These are phyloP conservation scores for Drosophila bocqueti DNA, from an alignment of 1,140 invertebrate genomes.

Conservation along the genomic window DNA sequence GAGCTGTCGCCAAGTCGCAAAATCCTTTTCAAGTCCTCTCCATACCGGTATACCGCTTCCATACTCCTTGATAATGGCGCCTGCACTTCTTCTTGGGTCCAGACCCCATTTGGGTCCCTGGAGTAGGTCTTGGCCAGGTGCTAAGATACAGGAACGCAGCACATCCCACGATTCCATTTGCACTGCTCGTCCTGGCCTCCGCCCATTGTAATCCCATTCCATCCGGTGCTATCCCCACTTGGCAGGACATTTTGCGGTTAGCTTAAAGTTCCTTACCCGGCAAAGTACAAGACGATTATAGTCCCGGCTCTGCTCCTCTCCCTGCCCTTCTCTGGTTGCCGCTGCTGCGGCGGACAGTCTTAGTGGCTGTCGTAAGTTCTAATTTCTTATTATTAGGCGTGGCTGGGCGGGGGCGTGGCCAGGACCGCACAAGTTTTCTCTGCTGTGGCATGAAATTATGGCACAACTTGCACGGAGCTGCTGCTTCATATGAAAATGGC, in stretches of 20 bases:
- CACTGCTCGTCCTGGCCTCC: not conserved
- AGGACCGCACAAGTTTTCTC: conserved; percentile 76
- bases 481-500: conserved; percentile 78
- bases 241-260: conserved; percentile 66
- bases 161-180: conserved; percentile 37
- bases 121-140: conserved; percentile 30
- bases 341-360: conserved; percentile 73
- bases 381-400: conserved; percentile 83
- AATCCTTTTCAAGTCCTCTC: not conserved
- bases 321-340: not conserved
- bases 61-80: not conserved
- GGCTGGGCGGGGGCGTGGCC: conserved; percentile 30
- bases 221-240: conserved; percentile 33
- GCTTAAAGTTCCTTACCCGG: conserved; percentile 65
- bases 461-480: conserved; percentile 66
- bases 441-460: conserved; percentile 78
- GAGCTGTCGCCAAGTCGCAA: not conserved
- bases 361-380: conserved; percentile 83
- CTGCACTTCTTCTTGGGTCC: not conserved
- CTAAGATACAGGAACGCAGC: conserved; percentile 36
- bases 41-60: not conserved
- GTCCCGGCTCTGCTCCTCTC: conserved; percentile 22
- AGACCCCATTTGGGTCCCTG: not conserved
- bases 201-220: conserved; percentile 5
- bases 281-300: conserved; percentile 75